phyloP scores from a whole-genome alignment of 2,113 vertebrate species.

The Ceyx cyanopectus region DNA sequence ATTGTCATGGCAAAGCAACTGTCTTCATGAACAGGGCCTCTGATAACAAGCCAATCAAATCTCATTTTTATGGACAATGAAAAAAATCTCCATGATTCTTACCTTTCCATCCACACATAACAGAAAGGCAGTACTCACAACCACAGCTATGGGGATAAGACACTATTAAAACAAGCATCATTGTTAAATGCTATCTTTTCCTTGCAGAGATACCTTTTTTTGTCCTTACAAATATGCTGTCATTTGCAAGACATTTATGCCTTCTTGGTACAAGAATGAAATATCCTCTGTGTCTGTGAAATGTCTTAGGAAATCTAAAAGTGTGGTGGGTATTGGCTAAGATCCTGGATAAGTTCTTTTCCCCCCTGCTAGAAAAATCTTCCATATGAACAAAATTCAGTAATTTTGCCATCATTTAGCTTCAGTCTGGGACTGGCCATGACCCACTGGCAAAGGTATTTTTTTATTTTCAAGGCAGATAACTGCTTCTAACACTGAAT shows the following conservation, averaged over 20 bases:
- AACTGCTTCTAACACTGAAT: slow-evolving; percentile 5
- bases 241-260: neutral
- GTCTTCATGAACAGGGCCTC: slow-evolving; percentile 38
- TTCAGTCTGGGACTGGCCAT: neutral
- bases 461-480: slow-evolving; percentile 20
- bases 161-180: slow-evolving; percentile 44
- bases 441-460: neutral
- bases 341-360: neutral
- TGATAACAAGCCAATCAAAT: slow-evolving; percentile 58
- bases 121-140: slow-evolving; percentile 45
- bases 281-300: neutral
- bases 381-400: neutral
- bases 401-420: neutral
- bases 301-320: neutral
- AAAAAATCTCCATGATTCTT: slow-evolving; percentile 57
- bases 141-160: neutral
- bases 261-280: neutral
- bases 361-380: neutral
- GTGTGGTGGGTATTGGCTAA: neutral
- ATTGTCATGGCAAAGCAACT: slow-evolving; percentile 14
- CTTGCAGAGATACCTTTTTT: neutral
- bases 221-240: neutral
- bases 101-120: slow-evolving; percentile 27
- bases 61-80: slow-evolving; percentile 56
- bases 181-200: slow-evolving; percentile 21